These are phyloP conservation scores for Amphiura filiformis DNA, from an alignment of 35 echinoderm and acorn worm species.

Conservation along the genomic window DNA sequence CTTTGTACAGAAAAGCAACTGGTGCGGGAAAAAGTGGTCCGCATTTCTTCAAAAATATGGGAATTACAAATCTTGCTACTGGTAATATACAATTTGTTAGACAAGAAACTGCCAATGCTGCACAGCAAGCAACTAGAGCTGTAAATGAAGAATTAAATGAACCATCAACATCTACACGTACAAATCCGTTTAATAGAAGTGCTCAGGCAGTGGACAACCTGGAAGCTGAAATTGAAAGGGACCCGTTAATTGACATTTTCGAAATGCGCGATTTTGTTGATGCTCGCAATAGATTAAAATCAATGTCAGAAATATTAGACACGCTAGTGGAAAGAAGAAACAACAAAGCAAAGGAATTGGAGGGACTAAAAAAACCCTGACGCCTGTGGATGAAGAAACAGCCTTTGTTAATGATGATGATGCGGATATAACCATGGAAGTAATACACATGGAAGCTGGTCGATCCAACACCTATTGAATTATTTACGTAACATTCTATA, in stretches of 20 bases:
- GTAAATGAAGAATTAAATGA: too few relatives aligned
- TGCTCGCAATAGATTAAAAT: not conserved
- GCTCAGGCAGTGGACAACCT: not conserved
- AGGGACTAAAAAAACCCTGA: not conserved
- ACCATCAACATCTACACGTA: not conserved
- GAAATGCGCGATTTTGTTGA: not conserved
- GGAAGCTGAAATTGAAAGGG: not conserved
- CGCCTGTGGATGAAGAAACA: not conserved
- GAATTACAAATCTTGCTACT: too few relatives aligned
- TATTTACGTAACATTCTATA: too few relatives aligned
- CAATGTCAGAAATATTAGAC: not conserved
- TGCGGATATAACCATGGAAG: not conserved
- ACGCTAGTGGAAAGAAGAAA: not conserved
- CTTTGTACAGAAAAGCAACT: too few relatives aligned
- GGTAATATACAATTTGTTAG: too few relatives aligned
- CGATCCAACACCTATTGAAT: too few relatives aligned
- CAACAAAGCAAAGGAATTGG: not conserved
- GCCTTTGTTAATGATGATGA: not conserved
- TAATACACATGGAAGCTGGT: too few relatives aligned
- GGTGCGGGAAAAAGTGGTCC: too few relatives aligned
- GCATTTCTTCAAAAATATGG: too few relatives aligned
- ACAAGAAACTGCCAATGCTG: too few relatives aligned
- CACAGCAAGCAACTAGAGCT: too few relatives aligned
- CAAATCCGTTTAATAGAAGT: not conserved
- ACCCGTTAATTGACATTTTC: not conserved